These are phyloP conservation scores for Flabesymbios commensalis DNA, from an alignment of 2,888 invertebrate genomes.

Conservation along the genomic window DNA sequence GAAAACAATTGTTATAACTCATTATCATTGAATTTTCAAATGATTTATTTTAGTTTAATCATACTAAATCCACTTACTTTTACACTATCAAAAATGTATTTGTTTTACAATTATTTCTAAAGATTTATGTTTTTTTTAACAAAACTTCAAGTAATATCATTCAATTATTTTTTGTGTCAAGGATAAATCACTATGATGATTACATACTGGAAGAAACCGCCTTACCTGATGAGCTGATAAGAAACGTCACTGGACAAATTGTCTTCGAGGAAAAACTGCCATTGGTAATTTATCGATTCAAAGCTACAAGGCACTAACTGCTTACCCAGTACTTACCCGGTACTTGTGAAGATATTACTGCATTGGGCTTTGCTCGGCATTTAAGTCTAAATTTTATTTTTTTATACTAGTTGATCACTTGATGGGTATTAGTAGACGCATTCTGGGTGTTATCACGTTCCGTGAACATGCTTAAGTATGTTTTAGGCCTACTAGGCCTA, in stretches of 20 bases:
- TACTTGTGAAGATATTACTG: neutral
- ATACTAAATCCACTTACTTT: neutral
- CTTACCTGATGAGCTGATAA: slow-evolving; percentile 63
- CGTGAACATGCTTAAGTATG: no score
- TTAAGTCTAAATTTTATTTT: neutral
- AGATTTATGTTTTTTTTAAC: no score
- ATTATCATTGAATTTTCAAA: neutral
- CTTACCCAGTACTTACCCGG: neutral
- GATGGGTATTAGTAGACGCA: no score
- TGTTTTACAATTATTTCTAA: no score
- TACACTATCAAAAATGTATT: neutral
- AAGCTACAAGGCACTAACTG: neutral
- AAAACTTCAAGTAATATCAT: no score
- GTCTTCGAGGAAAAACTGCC: slow-evolving; percentile 64
- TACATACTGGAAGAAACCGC: slow-evolving; percentile 62
- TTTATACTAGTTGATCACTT: neutral
- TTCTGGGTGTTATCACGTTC: no score
- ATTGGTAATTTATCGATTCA: slow-evolving; percentile 46
- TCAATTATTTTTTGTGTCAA: no score
- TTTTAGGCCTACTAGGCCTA: no score
- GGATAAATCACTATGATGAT: slow-evolving; percentile 65
- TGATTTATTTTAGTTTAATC: neutral
- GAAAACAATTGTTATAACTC: no score
- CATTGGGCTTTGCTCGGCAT: no score
- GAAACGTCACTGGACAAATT: slow-evolving; percentile 63